Conservation (phyloP, 2,888 invertebrate species). For the Creontiades dilutus region DNA sequence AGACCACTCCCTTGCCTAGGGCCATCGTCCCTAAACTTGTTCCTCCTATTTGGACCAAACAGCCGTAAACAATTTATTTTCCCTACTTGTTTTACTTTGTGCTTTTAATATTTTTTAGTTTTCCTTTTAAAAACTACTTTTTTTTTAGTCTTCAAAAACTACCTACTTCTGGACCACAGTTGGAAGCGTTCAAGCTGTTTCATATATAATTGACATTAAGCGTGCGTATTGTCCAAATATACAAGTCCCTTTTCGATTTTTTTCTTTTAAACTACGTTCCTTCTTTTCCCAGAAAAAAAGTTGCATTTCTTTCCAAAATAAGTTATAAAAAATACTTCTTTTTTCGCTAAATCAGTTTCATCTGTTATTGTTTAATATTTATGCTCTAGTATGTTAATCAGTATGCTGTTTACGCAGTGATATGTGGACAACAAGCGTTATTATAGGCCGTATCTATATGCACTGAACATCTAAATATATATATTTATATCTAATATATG, state of each 20-base stretch:
- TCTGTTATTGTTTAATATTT: slow-evolving; percentile 30
- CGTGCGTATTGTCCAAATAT: slow-evolving; percentile 68
- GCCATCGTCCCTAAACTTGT: slow-evolving; percentile 15
- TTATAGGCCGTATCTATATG: slow-evolving; percentile 74
- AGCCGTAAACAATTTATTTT: neutral
- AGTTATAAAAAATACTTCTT: slow-evolving; percentile 65
- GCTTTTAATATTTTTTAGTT: neutral
- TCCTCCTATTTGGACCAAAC: neutral
- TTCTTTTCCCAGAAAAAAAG: slow-evolving; percentile 28
- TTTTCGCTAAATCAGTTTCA: neutral
- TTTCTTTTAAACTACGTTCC: neutral
- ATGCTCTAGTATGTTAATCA: slow-evolving; percentile 35
- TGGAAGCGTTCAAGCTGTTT: slow-evolving; percentile 72
- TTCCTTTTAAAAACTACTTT: neutral
- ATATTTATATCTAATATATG: slow-evolving; percentile 52
- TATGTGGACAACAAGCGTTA: slow-evolving; percentile 75
- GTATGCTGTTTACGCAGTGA: slow-evolving; percentile 67
- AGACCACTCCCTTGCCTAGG: slow-evolving; percentile 57
- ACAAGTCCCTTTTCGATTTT: slow-evolving; percentile 40
- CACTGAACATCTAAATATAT: slow-evolving; percentile 61
- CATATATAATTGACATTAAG: slow-evolving; percentile 72
- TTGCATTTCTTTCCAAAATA: slow-evolving; percentile 36
- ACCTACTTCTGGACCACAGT: slow-evolving; percentile 71
- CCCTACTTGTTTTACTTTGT: neutral
- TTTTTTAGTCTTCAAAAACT: slow-evolving; percentile 52